phyloP scores from a whole-genome alignment of 2,888 invertebrate species.

The Rhagophthalmus giganteus region DNA sequence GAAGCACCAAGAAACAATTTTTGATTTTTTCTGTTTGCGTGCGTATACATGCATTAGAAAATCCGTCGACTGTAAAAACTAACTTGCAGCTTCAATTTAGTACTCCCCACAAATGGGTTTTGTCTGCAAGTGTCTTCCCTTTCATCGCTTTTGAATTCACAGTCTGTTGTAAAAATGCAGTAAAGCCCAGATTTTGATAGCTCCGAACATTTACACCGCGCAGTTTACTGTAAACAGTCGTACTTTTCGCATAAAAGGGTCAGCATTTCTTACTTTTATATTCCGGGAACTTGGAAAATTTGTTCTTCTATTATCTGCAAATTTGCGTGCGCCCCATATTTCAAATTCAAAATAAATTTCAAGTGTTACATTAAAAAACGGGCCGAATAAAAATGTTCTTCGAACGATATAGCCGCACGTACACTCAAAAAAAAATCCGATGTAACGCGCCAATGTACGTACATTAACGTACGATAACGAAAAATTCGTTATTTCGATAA shows the following conservation, averaged over 20 bases:
- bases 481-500: no score
- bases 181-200: slow-evolving; percentile 29
- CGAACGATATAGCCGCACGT: no score
- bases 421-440: no score
- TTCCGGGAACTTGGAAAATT: no score
- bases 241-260: slow-evolving; percentile 11
- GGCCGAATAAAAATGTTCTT: no score
- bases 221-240: slow-evolving; percentile 14
- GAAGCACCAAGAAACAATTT: not conserved
- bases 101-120: slow-evolving; percentile 2
- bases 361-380: no score
- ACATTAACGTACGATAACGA: no score
- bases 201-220: slow-evolving; percentile 22
- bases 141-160: slow-evolving; percentile 22
- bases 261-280: slow-evolving; percentile 14
- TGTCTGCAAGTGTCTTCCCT: slow-evolving; percentile 7
- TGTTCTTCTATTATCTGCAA: no score
- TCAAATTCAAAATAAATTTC: no score
- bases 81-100: not conserved
- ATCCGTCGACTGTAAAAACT: not conserved
- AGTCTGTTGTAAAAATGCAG: slow-evolving; percentile 25
- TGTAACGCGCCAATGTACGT: no score
- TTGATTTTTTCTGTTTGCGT: not conserved
- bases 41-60: not conserved
- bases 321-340: no score